Evolutionary conservation across 23 tunicate genomes (phyloP).

Genomic region (Trididemnum miniatum): DNA sequence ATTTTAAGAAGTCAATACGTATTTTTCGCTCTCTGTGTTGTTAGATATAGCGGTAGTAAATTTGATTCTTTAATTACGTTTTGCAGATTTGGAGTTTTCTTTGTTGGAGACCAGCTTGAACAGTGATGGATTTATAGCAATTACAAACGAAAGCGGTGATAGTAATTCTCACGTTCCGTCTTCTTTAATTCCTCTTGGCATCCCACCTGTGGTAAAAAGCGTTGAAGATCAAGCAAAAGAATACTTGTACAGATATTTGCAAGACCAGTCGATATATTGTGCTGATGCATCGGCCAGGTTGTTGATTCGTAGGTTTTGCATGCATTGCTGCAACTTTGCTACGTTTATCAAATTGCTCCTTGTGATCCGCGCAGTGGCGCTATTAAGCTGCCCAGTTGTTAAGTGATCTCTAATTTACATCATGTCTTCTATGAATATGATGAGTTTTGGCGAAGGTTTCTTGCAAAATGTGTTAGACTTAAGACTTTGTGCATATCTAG

Average conservation of each 20-base stretch:
- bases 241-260: background rate
- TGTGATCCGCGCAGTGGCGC: too few species aligned
- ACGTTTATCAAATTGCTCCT: too few species aligned
- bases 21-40: too few species aligned
- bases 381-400: too few species aligned
- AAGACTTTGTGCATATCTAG: too few species aligned
- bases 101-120: slow-evolving; percentile 4
- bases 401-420: too few species aligned
- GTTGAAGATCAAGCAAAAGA: slow-evolving; percentile 12
- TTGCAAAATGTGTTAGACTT: too few species aligned
- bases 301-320: background rate
- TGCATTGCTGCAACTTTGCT: too few species aligned
- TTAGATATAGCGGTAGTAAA: too few species aligned
- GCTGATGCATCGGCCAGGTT: background rate
- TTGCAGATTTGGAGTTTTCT: slow-evolving; percentile 14
- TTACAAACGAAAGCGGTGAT: background rate
- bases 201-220: slow-evolving; percentile 5
- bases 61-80: background rate
- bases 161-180: background rate
- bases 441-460: too few species aligned
- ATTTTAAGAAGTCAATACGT: too few species aligned
- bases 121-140: slow-evolving; percentile 22
- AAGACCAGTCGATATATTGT: slow-evolving; percentile 13
- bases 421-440: too few species aligned
- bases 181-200: slow-evolving; percentile 2